These are phyloP conservation scores for Rousettus leschenaultii DNA, from an alignment of 2,113 vertebrate genomes.

Conservation along the genomic window DNA sequence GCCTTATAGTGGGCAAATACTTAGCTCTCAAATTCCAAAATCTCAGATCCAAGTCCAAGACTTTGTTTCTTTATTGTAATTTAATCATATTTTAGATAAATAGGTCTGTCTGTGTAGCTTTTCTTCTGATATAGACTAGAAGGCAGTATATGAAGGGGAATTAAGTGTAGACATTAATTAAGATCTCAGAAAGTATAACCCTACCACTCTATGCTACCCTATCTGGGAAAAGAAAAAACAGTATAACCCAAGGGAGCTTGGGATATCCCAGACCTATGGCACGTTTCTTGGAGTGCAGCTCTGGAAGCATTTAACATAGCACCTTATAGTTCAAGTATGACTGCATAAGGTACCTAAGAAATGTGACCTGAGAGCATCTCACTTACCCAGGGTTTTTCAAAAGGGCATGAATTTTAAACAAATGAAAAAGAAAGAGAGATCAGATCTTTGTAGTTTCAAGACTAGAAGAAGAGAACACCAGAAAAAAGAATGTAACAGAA, in stretches of 20 bases:
- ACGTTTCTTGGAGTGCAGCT: background rate
- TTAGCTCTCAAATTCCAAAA: background rate
- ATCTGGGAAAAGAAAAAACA: background rate
- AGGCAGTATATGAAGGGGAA: background rate
- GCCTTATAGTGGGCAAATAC: background rate
- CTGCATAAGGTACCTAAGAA: background rate
- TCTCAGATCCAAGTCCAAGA: background rate
- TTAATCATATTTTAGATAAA: background rate
- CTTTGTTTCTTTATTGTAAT: background rate
- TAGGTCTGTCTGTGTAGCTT: accelerated
- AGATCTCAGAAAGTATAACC: background rate
- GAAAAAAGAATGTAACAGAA: background rate
- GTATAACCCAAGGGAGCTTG: background rate
- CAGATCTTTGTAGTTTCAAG: background rate
- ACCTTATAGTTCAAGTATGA: background rate
- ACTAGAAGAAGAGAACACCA: background rate
- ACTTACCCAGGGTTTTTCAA: background rate
- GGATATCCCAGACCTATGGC: background rate
- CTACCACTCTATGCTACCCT: background rate
- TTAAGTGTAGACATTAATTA: background rate
- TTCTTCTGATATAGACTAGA: background rate
- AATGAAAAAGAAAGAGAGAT: background rate
- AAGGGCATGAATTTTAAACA: background rate
- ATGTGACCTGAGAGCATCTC: background rate
- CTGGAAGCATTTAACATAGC: background rate